These are phyloP conservation scores for Oligia fasciuncula DNA, from an alignment of 2,888 invertebrate genomes.

Conservation along the genomic window DNA sequence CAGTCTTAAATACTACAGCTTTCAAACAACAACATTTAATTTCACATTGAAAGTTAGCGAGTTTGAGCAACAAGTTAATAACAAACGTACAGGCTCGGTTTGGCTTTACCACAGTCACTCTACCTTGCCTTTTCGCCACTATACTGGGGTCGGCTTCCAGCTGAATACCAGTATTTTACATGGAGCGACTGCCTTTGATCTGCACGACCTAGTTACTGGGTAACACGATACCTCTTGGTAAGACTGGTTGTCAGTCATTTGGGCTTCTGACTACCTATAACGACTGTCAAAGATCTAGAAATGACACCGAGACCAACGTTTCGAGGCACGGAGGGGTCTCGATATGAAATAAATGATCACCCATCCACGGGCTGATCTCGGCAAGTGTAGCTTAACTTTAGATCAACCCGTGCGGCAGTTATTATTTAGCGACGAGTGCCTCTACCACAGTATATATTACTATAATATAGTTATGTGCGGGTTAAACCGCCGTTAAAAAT, in stretches of 20 bases:
- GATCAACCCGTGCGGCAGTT: background rate
- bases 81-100: slow-evolving; percentile 8
- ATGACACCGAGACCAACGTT: background rate
- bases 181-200: background rate
- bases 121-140: background rate
- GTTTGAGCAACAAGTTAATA: slow-evolving; percentile 32
- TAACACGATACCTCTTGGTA: too few relatives aligned
- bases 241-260: too few relatives aligned
- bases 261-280: background rate
- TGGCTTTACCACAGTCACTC: background rate
- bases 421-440: background rate
- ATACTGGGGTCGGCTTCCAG: background rate
- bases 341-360: background rate
- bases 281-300: background rate
- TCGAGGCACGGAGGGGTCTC: background rate
- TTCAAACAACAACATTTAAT: slow-evolving; percentile 48
- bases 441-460: background rate
- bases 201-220: background rate
- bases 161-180: background rate
- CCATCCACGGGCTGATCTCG: background rate
- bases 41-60: slow-evolving; percentile 44
- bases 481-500: slow-evolving; percentile 45
- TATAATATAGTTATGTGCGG: background rate
- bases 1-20: slow-evolving; percentile 42
- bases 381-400: background rate